A percentile compares a stretch with the other conserved stretches of the same genome.
phyloP scores from a whole-genome alignment of 2,113 vertebrate species.

The Brevimyrus niger region DNA sequence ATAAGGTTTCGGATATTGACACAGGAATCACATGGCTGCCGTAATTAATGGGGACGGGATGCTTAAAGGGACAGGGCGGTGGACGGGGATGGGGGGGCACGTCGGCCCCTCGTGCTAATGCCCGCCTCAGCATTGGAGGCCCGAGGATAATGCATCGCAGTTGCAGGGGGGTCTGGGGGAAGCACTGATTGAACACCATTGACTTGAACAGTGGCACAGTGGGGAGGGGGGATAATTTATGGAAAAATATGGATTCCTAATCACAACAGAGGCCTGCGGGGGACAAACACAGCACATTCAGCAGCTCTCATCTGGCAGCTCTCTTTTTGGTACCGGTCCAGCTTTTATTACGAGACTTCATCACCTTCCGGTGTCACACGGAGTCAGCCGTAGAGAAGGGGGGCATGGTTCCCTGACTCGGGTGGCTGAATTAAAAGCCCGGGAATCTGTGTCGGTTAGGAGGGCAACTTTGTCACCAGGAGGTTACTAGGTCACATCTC shows the following conservation, averaged over 20 bases:
- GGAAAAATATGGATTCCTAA: slow-evolving; percentile 76
- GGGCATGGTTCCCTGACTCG: slow-evolving; percentile 43
- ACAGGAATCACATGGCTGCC: neutral
- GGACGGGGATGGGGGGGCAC: neutral
- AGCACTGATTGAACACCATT: slow-evolving; percentile 46
- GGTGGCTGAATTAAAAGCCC: slow-evolving; percentile 40
- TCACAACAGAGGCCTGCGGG: slow-evolving; percentile 63
- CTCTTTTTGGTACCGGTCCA: slow-evolving; percentile 49
- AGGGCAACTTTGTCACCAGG: neutral
- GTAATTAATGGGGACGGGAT: neutral
- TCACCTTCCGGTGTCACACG: slow-evolving; percentile 53
- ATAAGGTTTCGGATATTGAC: slow-evolving; percentile 5
- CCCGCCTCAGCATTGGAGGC: neutral
- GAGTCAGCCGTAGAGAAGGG: slow-evolving; percentile 31
- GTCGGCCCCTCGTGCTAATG: neutral
- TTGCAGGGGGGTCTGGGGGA: neutral
- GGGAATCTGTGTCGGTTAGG: slow-evolving; percentile 35
- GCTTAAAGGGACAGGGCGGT: neutral
- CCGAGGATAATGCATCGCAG: neutral
- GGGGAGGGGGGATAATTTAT: slow-evolving; percentile 70
- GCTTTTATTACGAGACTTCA: slow-evolving; percentile 57
- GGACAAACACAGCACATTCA: slow-evolving; percentile 65
- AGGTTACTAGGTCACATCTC: neutral
- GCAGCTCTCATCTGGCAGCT: slow-evolving; percentile 60
- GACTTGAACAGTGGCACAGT: slow-evolving; percentile 62